A percentile compares a stretch with the other conserved stretches of the same genome.
Conservation (phyloP, 2,888 invertebrate species). For the Lutraria lutraria region DNA sequence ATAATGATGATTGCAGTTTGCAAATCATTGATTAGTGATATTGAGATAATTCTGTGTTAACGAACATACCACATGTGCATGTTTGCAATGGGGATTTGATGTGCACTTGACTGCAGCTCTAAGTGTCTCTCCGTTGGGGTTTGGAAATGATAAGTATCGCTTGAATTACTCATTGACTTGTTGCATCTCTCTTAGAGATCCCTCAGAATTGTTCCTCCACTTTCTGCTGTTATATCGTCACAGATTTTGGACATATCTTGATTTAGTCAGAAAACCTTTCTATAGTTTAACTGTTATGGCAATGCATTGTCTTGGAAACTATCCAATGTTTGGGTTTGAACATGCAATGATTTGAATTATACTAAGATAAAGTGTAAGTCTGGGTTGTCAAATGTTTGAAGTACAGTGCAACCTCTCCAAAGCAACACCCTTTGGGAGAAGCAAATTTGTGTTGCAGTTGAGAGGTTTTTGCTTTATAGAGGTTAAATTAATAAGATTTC, state of each 20-base stretch:
- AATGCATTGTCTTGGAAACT: background rate
- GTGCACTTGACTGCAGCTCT: conserved; percentile 10
- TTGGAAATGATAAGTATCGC: background rate
- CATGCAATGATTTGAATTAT: background rate
- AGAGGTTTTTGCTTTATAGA: too few relatives aligned
- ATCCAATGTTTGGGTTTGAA: background rate
- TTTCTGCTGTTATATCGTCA: background rate
- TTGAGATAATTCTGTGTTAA: background rate
- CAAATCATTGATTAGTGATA: background rate
- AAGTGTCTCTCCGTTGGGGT: background rate
- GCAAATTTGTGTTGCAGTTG: too few relatives aligned
- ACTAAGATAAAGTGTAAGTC: background rate
- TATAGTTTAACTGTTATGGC: background rate
- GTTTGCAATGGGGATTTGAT: background rate
- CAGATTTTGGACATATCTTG: background rate
- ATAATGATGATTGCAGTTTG: background rate
- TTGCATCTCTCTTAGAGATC: background rate
- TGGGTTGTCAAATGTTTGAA: too few relatives aligned
- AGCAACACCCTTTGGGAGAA: too few relatives aligned
- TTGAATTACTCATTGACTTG: background rate
- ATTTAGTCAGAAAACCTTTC: background rate
- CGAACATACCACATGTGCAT: background rate
- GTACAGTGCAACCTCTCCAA: too few relatives aligned
- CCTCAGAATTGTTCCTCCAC: background rate
- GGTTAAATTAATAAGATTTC: too few relatives aligned